Conservation (phyloP, 2,113 vertebrate genomes). For the Proteles cristata region DNA sequence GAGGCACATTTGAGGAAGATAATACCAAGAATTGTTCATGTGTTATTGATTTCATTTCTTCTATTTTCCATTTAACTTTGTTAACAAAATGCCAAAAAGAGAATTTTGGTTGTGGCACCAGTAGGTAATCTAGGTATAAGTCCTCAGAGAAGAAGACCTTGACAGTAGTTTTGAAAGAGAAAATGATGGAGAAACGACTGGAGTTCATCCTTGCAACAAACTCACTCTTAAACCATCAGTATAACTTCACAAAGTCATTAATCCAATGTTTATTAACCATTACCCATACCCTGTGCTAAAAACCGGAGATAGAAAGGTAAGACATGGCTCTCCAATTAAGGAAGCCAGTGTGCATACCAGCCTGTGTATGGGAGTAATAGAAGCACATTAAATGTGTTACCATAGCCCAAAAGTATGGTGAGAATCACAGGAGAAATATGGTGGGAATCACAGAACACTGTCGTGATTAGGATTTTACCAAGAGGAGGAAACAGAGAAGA, state of each 20-base stretch:
- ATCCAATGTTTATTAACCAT: not conserved
- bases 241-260: not conserved
- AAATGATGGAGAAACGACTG: not conserved
- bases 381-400: not conserved
- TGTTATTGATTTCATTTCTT: constrained; percentile 15
- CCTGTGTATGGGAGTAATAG: not conserved
- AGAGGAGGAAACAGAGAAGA: not conserved
- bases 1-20: not conserved
- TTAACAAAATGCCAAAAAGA: not conserved
- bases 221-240: not conserved
- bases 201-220: not conserved
- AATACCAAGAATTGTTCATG: not conserved
- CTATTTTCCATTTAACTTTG: not conserved
- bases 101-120: not conserved
- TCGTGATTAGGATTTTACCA: not conserved
- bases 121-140: not conserved
- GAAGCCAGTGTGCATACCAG: not conserved
- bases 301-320: not conserved
- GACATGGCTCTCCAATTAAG: not conserved
- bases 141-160: not conserved
- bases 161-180: not conserved
- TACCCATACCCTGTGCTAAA: not conserved
- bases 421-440: not conserved
- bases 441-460: not conserved
- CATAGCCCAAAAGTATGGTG: not conserved